Conservation (phyloP, 2,113 vertebrate species). For the Henicopernis longicauda region DNA sequence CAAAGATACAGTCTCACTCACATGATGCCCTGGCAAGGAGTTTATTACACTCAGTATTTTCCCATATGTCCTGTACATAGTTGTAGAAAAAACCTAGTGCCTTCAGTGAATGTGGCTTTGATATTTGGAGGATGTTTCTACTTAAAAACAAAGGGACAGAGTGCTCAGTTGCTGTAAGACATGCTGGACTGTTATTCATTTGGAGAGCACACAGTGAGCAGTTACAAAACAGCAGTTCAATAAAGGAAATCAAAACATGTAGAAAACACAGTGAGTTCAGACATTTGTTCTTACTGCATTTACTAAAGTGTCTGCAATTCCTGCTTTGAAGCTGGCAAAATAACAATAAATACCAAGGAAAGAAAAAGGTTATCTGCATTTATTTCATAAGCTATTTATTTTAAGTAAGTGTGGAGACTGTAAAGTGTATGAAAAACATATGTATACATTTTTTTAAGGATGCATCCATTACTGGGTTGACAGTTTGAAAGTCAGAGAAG, state of each 20-base stretch:
- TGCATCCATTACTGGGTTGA: not conserved
- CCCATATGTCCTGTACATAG: not conserved
- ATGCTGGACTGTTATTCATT: not conserved
- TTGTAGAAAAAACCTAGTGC: not conserved
- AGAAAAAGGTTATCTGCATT: conserved; percentile 30
- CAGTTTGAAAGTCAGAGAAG: not conserved
- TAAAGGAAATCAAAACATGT: not conserved
- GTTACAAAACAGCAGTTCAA: not conserved
- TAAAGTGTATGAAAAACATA: not conserved
- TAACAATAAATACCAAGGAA: not conserved
- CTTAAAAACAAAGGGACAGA: not conserved
- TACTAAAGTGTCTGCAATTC: not conserved
- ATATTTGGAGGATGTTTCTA: conserved; percentile 30
- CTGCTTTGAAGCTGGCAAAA: conserved; percentile 1
- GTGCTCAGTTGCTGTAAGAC: not conserved
- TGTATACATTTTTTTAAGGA: not conserved
- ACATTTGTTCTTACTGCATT: not conserved
- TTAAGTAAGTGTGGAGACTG: conserved; percentile 3
- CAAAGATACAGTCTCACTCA: not conserved
- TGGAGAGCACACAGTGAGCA: not conserved
- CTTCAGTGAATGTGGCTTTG: conserved; percentile 23
- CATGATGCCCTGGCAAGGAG: not conserved
- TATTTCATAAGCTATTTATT: conserved; percentile 34
- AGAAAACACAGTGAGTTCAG: not conserved
- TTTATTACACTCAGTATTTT: not conserved